Evolutionary conservation across 2,888 invertebrate species (phyloP).

Genomic region (Epicampocera succincta): DNA sequence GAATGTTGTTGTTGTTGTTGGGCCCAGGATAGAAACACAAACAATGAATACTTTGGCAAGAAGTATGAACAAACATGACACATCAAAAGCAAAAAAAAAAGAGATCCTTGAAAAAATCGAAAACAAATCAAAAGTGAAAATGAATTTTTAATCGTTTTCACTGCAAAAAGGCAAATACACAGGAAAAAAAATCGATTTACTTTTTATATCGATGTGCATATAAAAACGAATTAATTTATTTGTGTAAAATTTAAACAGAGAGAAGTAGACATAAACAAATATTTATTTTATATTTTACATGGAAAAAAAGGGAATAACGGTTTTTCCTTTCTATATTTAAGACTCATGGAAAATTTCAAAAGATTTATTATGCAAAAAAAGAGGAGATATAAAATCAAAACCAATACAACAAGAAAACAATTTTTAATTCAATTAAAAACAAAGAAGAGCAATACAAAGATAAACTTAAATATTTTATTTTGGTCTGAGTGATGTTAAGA

Average conservation of each 20-base stretch:
- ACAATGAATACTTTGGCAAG: constrained; percentile 38
- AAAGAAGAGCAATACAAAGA: constrained; percentile 34
- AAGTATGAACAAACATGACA: constrained; percentile 8
- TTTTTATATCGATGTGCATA: constrained; percentile 17
- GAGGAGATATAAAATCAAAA: constrained; percentile 22
- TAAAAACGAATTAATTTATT: constrained; percentile 59
- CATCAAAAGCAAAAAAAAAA: background rate
- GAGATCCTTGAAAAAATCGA: constrained; percentile 46
- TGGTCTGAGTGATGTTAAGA: constrained; percentile 26
- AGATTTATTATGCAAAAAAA: constrained; percentile 47
- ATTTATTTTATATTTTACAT: constrained; percentile 52
- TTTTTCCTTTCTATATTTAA: constrained; percentile 17
- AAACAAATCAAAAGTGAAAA: constrained; percentile 68
- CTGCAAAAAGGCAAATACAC: constrained; percentile 47
- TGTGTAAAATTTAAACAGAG: constrained; percentile 29
- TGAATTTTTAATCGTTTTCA: constrained; percentile 69
- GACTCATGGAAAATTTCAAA: constrained; percentile 33
- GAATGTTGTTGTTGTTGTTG: constrained; percentile 44
- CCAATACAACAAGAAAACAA: constrained; percentile 30
- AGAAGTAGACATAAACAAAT: constrained; percentile 53
- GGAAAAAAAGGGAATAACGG: background rate
- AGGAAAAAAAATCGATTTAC: constrained; percentile 24
- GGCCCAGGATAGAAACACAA: constrained; percentile 24
- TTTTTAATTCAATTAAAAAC: constrained; percentile 57
- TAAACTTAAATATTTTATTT: constrained; percentile 52